phyloP scores from a whole-genome alignment of 2,113 vertebrate genomes.

The Progne subis region DNA sequence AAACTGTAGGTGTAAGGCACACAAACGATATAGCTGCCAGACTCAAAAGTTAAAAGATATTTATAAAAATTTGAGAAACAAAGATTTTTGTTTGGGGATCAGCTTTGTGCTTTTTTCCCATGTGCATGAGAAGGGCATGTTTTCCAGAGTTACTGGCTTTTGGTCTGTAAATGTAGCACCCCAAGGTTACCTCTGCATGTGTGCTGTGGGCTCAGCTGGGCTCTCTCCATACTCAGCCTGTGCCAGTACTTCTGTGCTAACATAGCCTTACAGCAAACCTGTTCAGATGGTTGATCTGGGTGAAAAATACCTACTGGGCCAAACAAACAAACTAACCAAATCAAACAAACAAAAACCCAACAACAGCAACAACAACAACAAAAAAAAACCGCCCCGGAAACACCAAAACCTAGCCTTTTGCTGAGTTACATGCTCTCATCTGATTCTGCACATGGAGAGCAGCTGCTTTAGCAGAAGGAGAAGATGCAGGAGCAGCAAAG shows the following conservation, averaged over 20 bases:
- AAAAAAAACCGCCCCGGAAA: too few species aligned
- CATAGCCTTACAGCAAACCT: neutral
- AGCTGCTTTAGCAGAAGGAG: neutral
- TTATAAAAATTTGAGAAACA: neutral
- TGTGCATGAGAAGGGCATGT: neutral
- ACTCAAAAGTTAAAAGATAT: neutral
- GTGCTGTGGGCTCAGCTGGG: neutral
- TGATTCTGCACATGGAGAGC: neutral
- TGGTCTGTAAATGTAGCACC: neutral
- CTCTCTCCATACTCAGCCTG: neutral
- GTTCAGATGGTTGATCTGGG: neutral
- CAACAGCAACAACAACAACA: too few species aligned
- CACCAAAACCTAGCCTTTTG: neutral
- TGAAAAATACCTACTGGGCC: neutral
- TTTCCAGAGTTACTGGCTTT: neutral
- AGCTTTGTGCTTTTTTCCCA: neutral
- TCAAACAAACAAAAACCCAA: too few species aligned
- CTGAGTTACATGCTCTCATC: neutral
- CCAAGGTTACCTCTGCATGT: fast-evolving
- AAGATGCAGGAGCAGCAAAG: neutral
- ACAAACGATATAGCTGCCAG: neutral
- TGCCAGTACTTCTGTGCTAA: neutral
- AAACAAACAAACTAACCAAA: too few species aligned
- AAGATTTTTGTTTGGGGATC: neutral
- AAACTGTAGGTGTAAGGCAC: neutral